Evolutionary conservation across 2,113 vertebrate species (phyloP), one percentile per base, ranked within the genome.

Genomic region (Trinectes maculatus): DNA sequence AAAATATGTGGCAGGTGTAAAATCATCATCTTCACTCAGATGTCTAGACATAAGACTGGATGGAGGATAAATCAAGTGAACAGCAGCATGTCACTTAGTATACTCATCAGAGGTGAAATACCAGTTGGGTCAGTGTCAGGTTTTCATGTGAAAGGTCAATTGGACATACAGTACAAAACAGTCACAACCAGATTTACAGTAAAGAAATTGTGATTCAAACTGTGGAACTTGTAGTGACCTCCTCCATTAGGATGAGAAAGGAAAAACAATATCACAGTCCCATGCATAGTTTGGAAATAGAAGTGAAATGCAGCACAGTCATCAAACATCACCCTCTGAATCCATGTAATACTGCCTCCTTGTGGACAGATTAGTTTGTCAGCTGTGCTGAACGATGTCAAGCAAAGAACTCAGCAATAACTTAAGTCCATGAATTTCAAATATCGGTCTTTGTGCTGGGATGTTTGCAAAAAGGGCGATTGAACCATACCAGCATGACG

Each of bases 1-100:
- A 81, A 87, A 86, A 80, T 47, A 80, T 58, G 68, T 85, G 83
- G 54, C 78, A 68, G 48, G 70, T 85, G 77, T 76, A 59, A 78
- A 83, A 72, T 58, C 63, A 25, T 72, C 68, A n/a, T 66, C 55
- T 46, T 78, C 70, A 69, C 70, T 79, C 55, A 43, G 73, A 62
- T 75, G 53, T 12, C n/a, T 52, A 16, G 75, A 78, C 57, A 46
- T 3, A 55, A 46, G 54, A 47, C 22, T 40, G 40, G 51, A 43
- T 68, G 52, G 51, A 66, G 66, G 39, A 19, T 5, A 59, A 52
- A 34, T 70, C 31, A 34, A 25, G 44, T 39, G 33, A 57, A 74
- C 60, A 73, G 22, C 51, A 48, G 77, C 25, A 51, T 44, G 22
- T 68, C 34, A 12, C 39, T 51, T 18, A 54, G 13, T 18, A 28